Percentiles rank a stretch among this genome's conserved stretches.
Conservation (phyloP, 1,140 invertebrate genomes). For the Camponotus vicinus region DNA sequence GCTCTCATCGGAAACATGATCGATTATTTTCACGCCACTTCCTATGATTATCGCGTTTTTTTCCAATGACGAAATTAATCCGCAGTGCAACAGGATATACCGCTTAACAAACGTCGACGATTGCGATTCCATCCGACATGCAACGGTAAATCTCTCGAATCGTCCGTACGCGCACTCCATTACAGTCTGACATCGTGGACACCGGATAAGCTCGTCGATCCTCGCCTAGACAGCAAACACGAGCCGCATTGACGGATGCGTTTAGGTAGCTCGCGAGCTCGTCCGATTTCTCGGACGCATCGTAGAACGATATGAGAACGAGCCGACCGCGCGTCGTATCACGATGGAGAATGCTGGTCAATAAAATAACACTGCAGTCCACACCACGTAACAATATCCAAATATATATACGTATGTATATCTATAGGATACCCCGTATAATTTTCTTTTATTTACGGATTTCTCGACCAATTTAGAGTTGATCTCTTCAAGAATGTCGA, state of each 20-base stretch:
- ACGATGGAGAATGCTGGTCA: conserved; percentile 64
- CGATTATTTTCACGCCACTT: not conserved
- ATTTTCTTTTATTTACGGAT: conserved; percentile 16
- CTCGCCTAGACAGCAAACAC: conserved; percentile 69
- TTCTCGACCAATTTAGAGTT: conserved; percentile 34
- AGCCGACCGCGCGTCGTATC: conserved; percentile 67
- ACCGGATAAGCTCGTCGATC: conserved; percentile 61
- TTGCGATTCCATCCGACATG: conserved; percentile 45
- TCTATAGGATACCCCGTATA: conserved; percentile 50
- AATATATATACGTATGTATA: conserved; percentile 71
- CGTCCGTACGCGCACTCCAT: conserved; percentile 53
- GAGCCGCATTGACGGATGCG: conserved; percentile 56
- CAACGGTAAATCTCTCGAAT: conserved; percentile 61
- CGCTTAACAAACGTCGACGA: conserved; percentile 39
- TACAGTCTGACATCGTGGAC: conserved; percentile 56
- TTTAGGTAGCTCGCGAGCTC: conserved; percentile 53
- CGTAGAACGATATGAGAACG: conserved; percentile 70
- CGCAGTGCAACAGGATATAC: conserved; percentile 13
- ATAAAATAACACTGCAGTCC: conserved; percentile 76
- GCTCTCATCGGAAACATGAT: not conserved
- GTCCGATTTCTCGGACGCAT: conserved; percentile 64
- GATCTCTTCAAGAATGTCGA: not conserved
- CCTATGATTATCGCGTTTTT: not conserved
- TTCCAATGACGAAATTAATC: conserved; percentile 37
- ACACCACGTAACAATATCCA: conserved; percentile 75